Percentiles rank a stretch among this genome's conserved stretches.
Conservation (phyloP, 92 coral and sea anemone species). For the Palythoa caribaeorum region DNA sequence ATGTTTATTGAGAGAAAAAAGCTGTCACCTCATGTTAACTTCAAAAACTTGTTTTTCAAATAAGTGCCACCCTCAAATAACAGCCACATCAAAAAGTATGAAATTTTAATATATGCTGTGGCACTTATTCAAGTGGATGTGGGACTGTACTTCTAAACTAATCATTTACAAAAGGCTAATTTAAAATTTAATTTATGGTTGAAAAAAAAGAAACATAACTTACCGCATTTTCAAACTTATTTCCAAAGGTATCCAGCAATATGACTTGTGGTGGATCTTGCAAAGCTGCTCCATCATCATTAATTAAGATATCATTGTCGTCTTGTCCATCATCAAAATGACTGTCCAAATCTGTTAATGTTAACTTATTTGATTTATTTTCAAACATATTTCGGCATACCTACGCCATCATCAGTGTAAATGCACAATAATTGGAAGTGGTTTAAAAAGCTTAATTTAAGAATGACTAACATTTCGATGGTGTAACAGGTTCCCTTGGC, state of each 20-base stretch:
- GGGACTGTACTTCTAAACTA: too few relatives aligned
- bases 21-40: too few relatives aligned
- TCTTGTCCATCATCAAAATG: constrained; percentile 68
- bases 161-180: too few relatives aligned
- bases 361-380: not conserved
- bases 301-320: constrained; percentile 58
- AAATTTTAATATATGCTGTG: too few relatives aligned
- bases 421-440: too few relatives aligned
- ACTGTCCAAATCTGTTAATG: constrained; percentile 60
- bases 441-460: not conserved
- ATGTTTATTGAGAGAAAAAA: too few relatives aligned
- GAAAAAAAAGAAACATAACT: constrained; percentile 37
- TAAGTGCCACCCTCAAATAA: too few relatives aligned
- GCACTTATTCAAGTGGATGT: too few relatives aligned
- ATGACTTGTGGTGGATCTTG: constrained; percentile 77
- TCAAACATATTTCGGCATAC: too few relatives aligned
- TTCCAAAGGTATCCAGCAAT: constrained; percentile 74
- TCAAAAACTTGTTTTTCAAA: not conserved
- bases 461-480: constrained; percentile 75
- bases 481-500: constrained; percentile 71
- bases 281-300: constrained; percentile 50
- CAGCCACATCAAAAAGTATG: too few relatives aligned
- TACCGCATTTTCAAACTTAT: constrained; percentile 89
- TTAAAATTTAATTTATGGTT: too few relatives aligned
- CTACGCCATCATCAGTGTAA: too few relatives aligned